Evolutionary conservation across 92 coral and sea anemone genomes (phyloP), one percentile per base, ranked within the genome.

Genomic region (Epizoanthus illoricatus): DNA sequence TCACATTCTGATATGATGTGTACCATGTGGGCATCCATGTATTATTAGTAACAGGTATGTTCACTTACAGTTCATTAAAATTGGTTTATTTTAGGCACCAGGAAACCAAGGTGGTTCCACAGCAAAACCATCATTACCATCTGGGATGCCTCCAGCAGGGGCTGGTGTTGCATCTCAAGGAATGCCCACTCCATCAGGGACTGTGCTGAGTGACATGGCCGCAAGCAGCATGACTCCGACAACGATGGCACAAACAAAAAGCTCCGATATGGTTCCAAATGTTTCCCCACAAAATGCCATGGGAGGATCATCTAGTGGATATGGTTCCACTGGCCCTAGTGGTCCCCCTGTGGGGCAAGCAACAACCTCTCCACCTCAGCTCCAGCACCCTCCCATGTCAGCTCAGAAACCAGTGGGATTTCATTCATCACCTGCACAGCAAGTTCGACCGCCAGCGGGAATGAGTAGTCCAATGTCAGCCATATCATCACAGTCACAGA

Each of bases 371-470:
- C 97, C 91, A 66, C 92, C 97, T 4, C 94, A 91, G 67, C 87
- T 93, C 0, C 97, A 91, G 79, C 97, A 93, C 66, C 94, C 91
- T 23, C 86, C 97, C 18, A 90, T 89, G 84, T 84, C 97, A 13
- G 79, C 84, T 3, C 92, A 86, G 81, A 89, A 86, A 43, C 88
- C 87, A 18, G 81, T 88, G 81, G 91, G 91, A 1, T 93, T 81
- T 86, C 84, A 73, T 68, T 80, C 92, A 0, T 85, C 97, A 55
- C 86, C 89, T 69, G 73, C 85, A 76, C 94, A 90, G 45, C 87
- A 84, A 49, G 88, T 88, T 5, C 87, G 91, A 52, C 72, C 88
- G 0, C 65, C 85, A 39, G 83, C 92, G 12, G 91, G 85, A 5
- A 88, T 92, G 90, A 84, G 88, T 28, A 89, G 87, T 17, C 85